Evolutionary conservation across 35 echinoderm and acorn worm genomes (phyloP), one percentile per base, ranked within the genome.

Genomic region (Patiria miniata): DNA sequence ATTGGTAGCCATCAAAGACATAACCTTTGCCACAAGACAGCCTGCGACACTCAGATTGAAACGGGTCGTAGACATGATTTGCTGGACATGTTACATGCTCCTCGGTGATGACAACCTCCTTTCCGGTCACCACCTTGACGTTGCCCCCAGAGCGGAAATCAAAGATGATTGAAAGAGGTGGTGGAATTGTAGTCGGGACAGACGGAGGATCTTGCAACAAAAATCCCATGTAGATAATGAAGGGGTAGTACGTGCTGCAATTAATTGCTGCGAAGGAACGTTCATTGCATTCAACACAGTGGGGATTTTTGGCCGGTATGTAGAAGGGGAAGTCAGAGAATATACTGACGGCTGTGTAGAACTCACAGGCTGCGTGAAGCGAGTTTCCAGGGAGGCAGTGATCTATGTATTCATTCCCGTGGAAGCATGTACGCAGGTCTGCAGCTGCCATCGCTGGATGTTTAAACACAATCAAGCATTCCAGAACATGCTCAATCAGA

Each of bases 1-100:
- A 84, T 16, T 84, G 82, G 54, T 40, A 28, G 9, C 2, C 82
- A 9, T 59, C 57, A n/a, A 84, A 36, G 30, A 58, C 9, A 33
- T 84, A 84, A 32, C 82, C 82, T 37, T 54, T 29, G 16, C 51
- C 53, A 15, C 82, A 84, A 12, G 82, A 84, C 55, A 84, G 51
- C 40, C 4, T 16, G 23, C 38, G 38, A 37, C 82, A 61, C 32
- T 2, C 37, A 58, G 53, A 34, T 9, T 36, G 29, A 22, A 58
- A 84, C 7, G 36, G 82, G n/a, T 84, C 53, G 33, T 84, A 84
- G 9, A 84, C 82, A 38, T 84, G 51, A 17, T 84, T 61, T 0
- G 38, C 82, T 33, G 53, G 21, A 36, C 82, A 84, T 14, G 19
- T 37, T 2, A 84, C 53, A 36, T 51, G 53, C 21, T 84, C 29